phyloP scores from a whole-genome alignment of 2,888 invertebrate genomes.

The Hyposoter dolosus region DNA sequence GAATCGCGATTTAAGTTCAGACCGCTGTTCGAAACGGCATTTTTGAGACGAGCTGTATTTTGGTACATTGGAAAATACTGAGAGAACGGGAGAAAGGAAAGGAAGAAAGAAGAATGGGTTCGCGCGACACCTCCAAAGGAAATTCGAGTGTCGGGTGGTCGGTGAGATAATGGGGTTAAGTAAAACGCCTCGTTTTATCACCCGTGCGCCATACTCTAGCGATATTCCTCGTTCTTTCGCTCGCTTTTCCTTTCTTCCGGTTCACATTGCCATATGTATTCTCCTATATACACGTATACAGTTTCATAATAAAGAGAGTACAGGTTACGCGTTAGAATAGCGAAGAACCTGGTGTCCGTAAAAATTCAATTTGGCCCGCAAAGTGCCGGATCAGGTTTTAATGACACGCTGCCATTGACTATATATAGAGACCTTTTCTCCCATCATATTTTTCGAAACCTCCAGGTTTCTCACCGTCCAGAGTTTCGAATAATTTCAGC shows the following conservation, averaged over 20 bases:
- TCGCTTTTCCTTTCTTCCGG: slow-evolving; percentile 8
- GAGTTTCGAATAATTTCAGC: slow-evolving; percentile 1
- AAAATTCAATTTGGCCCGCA: slow-evolving; percentile 78
- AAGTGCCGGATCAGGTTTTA: slow-evolving; percentile 79
- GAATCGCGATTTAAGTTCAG: background rate
- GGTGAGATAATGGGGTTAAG: slow-evolving; percentile 75
- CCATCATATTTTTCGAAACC: slow-evolving; percentile 14
- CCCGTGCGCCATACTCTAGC: slow-evolving; percentile 45
- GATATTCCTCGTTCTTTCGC: slow-evolving; percentile 20
- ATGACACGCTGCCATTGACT: slow-evolving; percentile 75
- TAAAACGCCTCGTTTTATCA: slow-evolving; percentile 77
- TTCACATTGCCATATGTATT: background rate
- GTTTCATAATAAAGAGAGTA: background rate
- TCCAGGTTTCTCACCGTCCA: background rate
- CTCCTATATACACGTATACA: background rate
- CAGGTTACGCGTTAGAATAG: slow-evolving; percentile 32
- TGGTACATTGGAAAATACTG: slow-evolving; percentile 7
- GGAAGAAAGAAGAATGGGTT: slow-evolving; percentile 55
- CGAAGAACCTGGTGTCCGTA: slow-evolving; percentile 57
- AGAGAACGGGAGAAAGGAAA: background rate
- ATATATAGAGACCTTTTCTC: slow-evolving; percentile 1
- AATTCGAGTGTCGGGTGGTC: slow-evolving; percentile 65
- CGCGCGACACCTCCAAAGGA: slow-evolving; percentile 52
- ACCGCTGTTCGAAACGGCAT: background rate
- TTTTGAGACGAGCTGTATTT: background rate